Conservation (phyloP, 2,113 vertebrate species). For the Caracal caracal region DNA sequence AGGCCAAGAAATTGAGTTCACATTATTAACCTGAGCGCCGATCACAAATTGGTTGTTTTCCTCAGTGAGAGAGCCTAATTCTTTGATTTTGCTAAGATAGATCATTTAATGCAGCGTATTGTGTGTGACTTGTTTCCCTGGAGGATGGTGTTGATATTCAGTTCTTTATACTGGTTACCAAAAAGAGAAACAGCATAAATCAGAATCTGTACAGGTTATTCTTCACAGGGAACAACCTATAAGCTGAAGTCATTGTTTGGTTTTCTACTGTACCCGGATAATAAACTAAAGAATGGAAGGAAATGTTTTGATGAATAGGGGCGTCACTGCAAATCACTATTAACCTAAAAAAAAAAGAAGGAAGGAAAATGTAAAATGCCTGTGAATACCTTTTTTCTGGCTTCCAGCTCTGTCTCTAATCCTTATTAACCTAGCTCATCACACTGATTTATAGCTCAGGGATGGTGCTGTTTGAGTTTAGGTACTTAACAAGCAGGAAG, state of each 20-base stretch:
- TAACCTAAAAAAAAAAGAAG: conserved; percentile 28
- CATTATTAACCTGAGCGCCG: conserved; percentile 19
- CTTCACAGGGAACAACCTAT: conserved; percentile 41
- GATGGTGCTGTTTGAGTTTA: neutral
- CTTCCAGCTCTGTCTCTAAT: neutral
- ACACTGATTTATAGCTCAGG: neutral
- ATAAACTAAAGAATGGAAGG: conserved; percentile 53
- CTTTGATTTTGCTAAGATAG: conserved; percentile 68
- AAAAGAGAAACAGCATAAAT: conserved; percentile 61
- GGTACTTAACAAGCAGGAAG: neutral
- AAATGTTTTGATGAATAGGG: conserved; percentile 63
- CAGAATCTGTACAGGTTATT: conserved; percentile 53
- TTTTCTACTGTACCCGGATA: conserved; percentile 19
- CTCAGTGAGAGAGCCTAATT: conserved; percentile 35
- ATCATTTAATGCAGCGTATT: conserved; percentile 44
- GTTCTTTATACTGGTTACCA: conserved; percentile 60
- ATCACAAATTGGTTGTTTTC: neutral
- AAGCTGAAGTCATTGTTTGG: conserved; percentile 58
- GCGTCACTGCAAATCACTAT: conserved; percentile 49
- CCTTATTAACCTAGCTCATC: neutral
- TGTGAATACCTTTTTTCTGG: neutral
- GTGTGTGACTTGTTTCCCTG: conserved; percentile 52
- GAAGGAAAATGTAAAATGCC: neutral
- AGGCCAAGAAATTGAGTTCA: conserved; percentile 32
- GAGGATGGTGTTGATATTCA: conserved; percentile 42